These are phyloP conservation scores for Drosophila baimaii DNA, from an alignment of 1,140 invertebrate species.

Conservation along the genomic window DNA sequence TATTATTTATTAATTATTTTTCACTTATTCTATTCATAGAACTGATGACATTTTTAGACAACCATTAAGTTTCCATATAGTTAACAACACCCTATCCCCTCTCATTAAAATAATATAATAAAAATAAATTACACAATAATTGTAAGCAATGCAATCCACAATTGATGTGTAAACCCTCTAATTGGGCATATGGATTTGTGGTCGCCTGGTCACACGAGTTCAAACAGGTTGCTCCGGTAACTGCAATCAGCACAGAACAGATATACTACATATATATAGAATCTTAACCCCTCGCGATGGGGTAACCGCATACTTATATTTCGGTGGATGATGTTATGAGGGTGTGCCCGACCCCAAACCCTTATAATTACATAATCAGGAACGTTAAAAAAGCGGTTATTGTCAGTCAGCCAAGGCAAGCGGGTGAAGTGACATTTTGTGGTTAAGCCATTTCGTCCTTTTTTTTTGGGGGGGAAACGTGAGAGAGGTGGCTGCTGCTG, in stretches of 20 bases:
- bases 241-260: neutral
- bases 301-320: slow-evolving; percentile 11
- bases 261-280: neutral
- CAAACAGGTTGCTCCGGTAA: slow-evolving; percentile 58
- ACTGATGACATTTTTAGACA: no score
- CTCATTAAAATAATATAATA: neutral
- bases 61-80: no score
- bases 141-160: neutral
- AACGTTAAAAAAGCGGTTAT: slow-evolving; percentile 40
- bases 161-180: slow-evolving; percentile 37
- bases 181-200: slow-evolving; percentile 66
- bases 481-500: no score
- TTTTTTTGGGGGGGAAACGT: neutral
- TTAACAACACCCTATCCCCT: neutral
- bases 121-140: neutral
- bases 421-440: slow-evolving; percentile 71
- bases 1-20: no score
- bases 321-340: slow-evolving; percentile 34
- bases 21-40: no score
- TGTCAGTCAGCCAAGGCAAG: slow-evolving; percentile 19
- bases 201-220: slow-evolving; percentile 23
- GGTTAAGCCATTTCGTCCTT: slow-evolving; percentile 73
- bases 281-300: slow-evolving; percentile 11
- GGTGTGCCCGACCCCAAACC: slow-evolving; percentile 13
- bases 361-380: slow-evolving; percentile 45